Evolutionary conservation across 2,113 vertebrate genomes (phyloP).

Genomic region (Limanda limanda): DNA sequence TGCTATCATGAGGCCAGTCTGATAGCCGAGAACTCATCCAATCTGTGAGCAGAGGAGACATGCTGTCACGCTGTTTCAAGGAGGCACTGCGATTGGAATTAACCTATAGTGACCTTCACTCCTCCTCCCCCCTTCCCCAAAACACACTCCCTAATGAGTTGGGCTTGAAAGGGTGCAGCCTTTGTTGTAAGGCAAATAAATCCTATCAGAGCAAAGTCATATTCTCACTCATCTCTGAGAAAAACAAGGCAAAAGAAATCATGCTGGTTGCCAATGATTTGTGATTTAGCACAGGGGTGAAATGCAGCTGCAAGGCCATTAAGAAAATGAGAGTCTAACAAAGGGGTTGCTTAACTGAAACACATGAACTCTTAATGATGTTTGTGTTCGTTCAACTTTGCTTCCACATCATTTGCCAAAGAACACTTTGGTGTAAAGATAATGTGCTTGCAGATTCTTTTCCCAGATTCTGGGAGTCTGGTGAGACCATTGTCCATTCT

Average conservation of each 20-base stretch:
- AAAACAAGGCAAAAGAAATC: slow-evolving; percentile 44
- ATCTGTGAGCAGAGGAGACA: slow-evolving; percentile 75
- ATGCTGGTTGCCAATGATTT: slow-evolving; percentile 62
- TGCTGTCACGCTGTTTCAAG: slow-evolving; percentile 74
- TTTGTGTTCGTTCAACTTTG: slow-evolving; percentile 75
- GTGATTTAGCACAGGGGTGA: slow-evolving; percentile 57
- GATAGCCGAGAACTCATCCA: slow-evolving; percentile 71
- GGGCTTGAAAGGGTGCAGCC: slow-evolving; percentile 55
- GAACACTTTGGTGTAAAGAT: slow-evolving; percentile 57
- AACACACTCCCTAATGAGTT: slow-evolving; percentile 76
- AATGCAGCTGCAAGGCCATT: slow-evolving; percentile 69
- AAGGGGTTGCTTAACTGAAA: slow-evolving; percentile 70
- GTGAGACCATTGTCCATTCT: slow-evolving; percentile 4
- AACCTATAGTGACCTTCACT: slow-evolving; percentile 75
- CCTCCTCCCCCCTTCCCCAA: slow-evolving; percentile 60
- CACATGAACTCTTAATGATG: slow-evolving; percentile 75
- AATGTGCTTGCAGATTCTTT: slow-evolving; percentile 45
- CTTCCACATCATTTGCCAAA: slow-evolving; percentile 67
- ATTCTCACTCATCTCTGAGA: slow-evolving; percentile 65
- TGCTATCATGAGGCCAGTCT: slow-evolving; percentile 56
- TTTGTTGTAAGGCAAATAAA: slow-evolving; percentile 63
- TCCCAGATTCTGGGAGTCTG: slow-evolving; percentile 41
- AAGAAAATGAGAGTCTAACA: slow-evolving; percentile 71
- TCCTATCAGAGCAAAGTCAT: slow-evolving; percentile 64
- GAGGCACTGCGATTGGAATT: slow-evolving; percentile 76